Evolutionary conservation across 2,888 invertebrate species (phyloP), one percentile per base, ranked within the genome.

Genomic region (Trichopria drosophilae): DNA sequence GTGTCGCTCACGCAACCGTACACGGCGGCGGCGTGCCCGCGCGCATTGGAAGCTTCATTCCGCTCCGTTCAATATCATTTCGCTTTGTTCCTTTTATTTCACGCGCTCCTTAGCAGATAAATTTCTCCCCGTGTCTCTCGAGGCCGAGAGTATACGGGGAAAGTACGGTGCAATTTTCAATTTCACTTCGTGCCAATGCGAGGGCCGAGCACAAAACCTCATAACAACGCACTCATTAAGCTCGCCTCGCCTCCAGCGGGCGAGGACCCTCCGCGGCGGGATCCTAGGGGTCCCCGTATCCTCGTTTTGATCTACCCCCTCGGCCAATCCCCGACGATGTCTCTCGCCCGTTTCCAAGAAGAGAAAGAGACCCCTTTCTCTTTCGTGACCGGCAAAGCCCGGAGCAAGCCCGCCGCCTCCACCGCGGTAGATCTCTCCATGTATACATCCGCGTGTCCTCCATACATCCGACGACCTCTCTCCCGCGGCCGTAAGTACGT

Each of bases 161-260:
- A n/a, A n/a, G n/a, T n/a, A n/a, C n/a, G n/a, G n/a, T n/a, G n/a
- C 53, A 54, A 54, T 54, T 54, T 51, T 47, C 51, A 54, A 53
- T 53, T 49, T 53, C 28, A 22, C 35, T 44, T 41, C 9, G 36
- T 18, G 22, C n/a, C n/a, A n/a, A n/a, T n/a, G n/a, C n/a, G n/a
- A n/a, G n/a, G 10, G 16, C 16, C 37, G 53, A n/a, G n/a, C n/a
- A 50, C 46, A 54, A 50, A 51, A 51, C 46, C 53, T 50, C 53
- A 50, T 53, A 51, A 50, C 54, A 51, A 51, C 51, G 54, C 26
- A 12, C 55, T 55, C 55, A 55, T 55, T 55, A 55, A 55, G 51
- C 51, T 53, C 41, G 49, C 53, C 54, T 51, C 46, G 50, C 32
- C 54, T 46, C 42, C 51, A 47, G 43, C 46, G 41, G 43, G 42